Evolutionary conservation across 2,113 vertebrate genomes (phyloP).

Genomic region (Dicaeum eximium): DNA sequence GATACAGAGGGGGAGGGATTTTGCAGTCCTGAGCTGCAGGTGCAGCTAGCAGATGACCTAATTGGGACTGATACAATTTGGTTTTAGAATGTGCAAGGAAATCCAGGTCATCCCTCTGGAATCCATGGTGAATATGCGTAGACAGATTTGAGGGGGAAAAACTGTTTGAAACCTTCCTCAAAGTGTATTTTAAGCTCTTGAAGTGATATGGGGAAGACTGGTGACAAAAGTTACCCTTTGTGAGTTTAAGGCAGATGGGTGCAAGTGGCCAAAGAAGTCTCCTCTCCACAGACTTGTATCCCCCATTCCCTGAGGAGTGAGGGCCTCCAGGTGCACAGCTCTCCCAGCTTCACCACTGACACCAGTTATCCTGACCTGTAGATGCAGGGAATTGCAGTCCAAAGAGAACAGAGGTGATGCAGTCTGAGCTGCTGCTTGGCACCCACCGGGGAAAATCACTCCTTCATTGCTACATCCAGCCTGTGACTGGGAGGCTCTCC

Average conservation of each 20-base stretch:
- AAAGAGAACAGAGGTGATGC: neutral
- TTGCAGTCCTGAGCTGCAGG: slow-evolving; percentile 32
- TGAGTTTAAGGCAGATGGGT: slow-evolving; percentile 20
- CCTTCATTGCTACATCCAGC: neutral
- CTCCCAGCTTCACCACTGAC: neutral
- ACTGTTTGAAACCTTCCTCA: slow-evolving; percentile 20
- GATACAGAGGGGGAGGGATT: slow-evolving; percentile 23
- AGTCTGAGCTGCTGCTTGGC: neutral
- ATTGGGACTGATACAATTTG: slow-evolving; percentile 70
- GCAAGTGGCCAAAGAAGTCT: slow-evolving; percentile 20
- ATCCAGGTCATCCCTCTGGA: slow-evolving; percentile 72
- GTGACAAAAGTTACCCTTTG: slow-evolving; percentile 39
- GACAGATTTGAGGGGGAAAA: neutral
- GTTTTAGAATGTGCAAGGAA: slow-evolving; percentile 68
- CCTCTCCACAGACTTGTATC: neutral
- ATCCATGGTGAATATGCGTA: slow-evolving; percentile 57
- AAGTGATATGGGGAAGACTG: slow-evolving; percentile 49
- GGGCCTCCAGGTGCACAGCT: neutral
- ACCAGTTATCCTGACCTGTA: neutral
- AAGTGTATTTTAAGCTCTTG: slow-evolving; percentile 64
- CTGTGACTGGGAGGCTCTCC: too few relatives aligned
- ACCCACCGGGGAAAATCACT: neutral
- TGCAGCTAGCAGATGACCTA: slow-evolving; percentile 62
- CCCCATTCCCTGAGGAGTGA: neutral
- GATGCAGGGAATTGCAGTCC: neutral